phyloP scores from a whole-genome alignment of 2,797 vertebrate genomes.

The Acanthopagrus latus region DNA sequence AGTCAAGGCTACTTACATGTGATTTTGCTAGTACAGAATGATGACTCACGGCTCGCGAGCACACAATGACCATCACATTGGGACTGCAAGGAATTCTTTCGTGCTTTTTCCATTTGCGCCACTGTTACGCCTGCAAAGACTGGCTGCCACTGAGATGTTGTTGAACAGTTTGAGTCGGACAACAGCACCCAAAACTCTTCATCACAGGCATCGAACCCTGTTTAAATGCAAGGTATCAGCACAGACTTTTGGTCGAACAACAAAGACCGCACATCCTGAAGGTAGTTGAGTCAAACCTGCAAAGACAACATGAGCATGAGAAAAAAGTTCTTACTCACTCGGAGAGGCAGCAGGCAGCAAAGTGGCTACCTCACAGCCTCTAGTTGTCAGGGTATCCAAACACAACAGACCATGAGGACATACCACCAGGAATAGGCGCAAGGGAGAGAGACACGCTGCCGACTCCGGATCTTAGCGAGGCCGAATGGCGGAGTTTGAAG shows the following conservation, averaged over 20 bases:
- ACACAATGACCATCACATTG: conserved; percentile 45
- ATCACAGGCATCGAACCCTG: not conserved
- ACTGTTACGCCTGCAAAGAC: conserved; percentile 29
- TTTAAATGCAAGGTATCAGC: not conserved
- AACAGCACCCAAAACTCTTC: not conserved
- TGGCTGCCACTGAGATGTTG: conserved; percentile 24
- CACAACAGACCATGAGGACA: conserved; percentile 84
- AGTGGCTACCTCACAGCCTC: conserved; percentile 73
- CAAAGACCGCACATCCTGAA: conserved; percentile 6
- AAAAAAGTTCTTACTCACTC: conserved; percentile 79
- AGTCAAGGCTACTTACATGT: conserved; percentile 57
- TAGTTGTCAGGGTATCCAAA: conserved; percentile 86
- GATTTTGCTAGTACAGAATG: conserved; percentile 66
- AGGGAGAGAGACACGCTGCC: conserved; percentile 65
- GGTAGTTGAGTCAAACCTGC: conserved; percentile 17
- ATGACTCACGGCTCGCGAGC: conserved; percentile 71
- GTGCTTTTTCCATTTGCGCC: conserved; percentile 7
- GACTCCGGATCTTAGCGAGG: conserved; percentile 56
- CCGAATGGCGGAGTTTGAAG: conserved; percentile 52
- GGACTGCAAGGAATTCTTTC: conserved; percentile 36
- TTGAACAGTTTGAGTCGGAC: not conserved
- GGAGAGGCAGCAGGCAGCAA: conserved; percentile 65
- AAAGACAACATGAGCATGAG: conserved; percentile 37
- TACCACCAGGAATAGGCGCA: conserved; percentile 81
- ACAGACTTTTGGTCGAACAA: conserved; percentile 10